Evolutionary conservation across 2,888 invertebrate genomes (phyloP), one percentile per base, ranked within the genome.

Genomic region (Drosophila infuscata): DNA sequence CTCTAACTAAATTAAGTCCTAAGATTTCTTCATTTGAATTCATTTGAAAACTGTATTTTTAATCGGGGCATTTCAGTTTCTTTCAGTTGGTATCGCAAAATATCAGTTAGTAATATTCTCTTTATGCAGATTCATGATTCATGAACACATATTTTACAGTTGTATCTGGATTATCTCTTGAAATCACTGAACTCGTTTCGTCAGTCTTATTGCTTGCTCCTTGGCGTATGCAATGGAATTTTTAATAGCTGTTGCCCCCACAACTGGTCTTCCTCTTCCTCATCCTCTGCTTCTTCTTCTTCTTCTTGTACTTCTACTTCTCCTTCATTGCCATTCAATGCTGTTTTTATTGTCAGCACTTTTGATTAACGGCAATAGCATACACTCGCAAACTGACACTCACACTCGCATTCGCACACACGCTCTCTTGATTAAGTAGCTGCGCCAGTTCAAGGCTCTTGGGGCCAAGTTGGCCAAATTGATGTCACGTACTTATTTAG

Each of bases 401-500:
- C 41, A 51, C 43, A 32, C 52, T 11, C 49, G 29, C 49, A 63
- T 43, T 36, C n/a, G 15, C 38, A 7, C 36, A 30, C 12, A 36
- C n/a, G 49, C 32, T 41, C 20, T 41, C 41, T 65, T 53, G 52
- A 68, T 70, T 61, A 59, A 69, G 68, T 66, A 66, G 66, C 58
- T 66, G 69, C 66, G 58, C 58, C 69, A 69, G 69, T 66, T 67
- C 58, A 69, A 67, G 69, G 69, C 69, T 58, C 69, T 67, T 69
- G 69, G 66, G 69, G 56, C 52, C 61, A 75, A 71, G 67, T 74
- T 70, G 78, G 67, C 64, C 77, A 74, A 74, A 78, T 67, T 74
- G 74, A 74, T 77, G 77, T 78, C 77, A 78, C 77, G 77, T 78
- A 66, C 57, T 61, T 67, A 66, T 61, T 61, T 67, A 59, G 63